Conservation (phyloP, 2,113 vertebrate genomes). For the Megaceryle torquata region DNA sequence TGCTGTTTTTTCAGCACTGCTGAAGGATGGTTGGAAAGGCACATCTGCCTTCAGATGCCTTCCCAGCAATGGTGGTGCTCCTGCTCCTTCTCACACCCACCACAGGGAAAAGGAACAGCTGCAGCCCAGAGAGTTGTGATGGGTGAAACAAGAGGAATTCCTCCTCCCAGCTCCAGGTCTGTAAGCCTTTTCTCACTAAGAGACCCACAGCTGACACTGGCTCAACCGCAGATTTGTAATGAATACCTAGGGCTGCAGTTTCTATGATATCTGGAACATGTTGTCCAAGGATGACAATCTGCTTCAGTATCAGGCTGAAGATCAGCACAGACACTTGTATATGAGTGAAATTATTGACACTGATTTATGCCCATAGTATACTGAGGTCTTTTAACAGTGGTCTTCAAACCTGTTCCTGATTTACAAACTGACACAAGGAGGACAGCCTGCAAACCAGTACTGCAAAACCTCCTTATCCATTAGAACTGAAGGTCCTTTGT, state of each 20-base stretch:
- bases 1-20: background rate
- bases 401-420: background rate
- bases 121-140: background rate
- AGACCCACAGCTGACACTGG: background rate
- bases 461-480: background rate
- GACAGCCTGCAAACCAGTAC: background rate
- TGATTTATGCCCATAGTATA: rapidly evolving
- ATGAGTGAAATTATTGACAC: background rate
- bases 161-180: background rate
- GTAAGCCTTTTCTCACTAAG: background rate
- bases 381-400: background rate
- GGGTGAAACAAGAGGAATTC: background rate
- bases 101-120: background rate
- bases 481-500: background rate
- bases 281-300: background rate
- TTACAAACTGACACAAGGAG: background rate
- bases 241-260: background rate
- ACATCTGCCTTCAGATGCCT: background rate
- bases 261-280: background rate
- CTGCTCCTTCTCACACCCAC: background rate
- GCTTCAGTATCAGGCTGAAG: background rate
- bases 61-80: background rate
- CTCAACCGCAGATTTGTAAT: background rate
- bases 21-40: background rate
- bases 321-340: background rate